Conservation (phyloP, 2,888 invertebrate species). For the Drosophila atripex region DNA sequence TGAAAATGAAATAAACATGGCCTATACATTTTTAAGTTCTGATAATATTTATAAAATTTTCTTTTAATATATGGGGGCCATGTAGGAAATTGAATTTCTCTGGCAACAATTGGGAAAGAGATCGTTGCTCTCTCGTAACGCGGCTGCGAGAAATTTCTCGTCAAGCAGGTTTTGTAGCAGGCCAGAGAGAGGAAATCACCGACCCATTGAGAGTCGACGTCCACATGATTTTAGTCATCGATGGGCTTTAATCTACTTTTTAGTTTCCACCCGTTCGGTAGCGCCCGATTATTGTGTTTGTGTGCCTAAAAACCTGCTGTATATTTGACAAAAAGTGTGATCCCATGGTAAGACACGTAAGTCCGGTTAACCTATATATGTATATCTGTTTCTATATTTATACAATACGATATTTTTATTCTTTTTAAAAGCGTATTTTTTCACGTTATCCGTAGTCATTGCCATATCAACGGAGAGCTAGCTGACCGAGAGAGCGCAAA, state of each 20-base stretch:
- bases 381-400: not conserved
- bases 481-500: slow-evolving; percentile 6
- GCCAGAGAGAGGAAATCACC: slow-evolving; percentile 43
- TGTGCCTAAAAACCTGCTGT: slow-evolving; percentile 72
- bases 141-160: slow-evolving; percentile 36
- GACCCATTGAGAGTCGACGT: slow-evolving; percentile 25
- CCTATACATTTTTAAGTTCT: no score
- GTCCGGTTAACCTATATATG: not conserved
- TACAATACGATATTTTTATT: not conserved
- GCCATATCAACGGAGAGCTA: slow-evolving; percentile 1
- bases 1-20: no score
- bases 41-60: no score
- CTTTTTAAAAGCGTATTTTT: not conserved
- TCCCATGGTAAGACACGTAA: not conserved
- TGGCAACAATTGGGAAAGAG: not conserved
- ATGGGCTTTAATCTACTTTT: slow-evolving; percentile 1
- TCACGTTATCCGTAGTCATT: not conserved
- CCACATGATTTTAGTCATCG: slow-evolving; percentile 16
- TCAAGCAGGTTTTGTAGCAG: slow-evolving; percentile 60
- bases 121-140: slow-evolving; percentile 1
- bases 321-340: slow-evolving; percentile 50
- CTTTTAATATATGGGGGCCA: no score
- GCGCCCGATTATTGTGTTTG: slow-evolving; percentile 53
- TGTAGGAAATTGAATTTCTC: not conserved
- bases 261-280: slow-evolving; percentile 6